These are phyloP conservation scores for Trilocha varians DNA, from an alignment of 2,888 invertebrate genomes.

Conservation along the genomic window DNA sequence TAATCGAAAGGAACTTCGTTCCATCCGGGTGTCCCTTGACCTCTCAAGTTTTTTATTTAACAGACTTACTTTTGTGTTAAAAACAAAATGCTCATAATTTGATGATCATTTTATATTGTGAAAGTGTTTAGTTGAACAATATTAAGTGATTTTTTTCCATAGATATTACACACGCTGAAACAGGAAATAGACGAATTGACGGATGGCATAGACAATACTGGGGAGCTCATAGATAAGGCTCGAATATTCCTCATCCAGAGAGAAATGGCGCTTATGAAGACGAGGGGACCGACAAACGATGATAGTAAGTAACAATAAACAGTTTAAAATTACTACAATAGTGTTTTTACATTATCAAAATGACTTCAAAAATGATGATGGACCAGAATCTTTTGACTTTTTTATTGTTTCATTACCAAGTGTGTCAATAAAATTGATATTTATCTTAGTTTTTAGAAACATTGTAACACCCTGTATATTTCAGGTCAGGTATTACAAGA, in stretches of 20 bases:
- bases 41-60: too few species aligned
- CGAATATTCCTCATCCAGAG: slow-evolving; percentile 84
- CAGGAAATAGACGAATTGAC: slow-evolving; percentile 89
- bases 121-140: neutral
- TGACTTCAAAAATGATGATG: too few species aligned
- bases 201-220: slow-evolving; percentile 70
- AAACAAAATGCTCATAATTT: too few species aligned
- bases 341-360: too few species aligned
- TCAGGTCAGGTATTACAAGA: slow-evolving; percentile 23
- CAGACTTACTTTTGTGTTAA: too few species aligned
- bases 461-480: neutral
- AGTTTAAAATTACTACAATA: too few species aligned
- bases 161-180: slow-evolving; percentile 74
- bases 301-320: slow-evolving; percentile 46
- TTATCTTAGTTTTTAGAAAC: neutral
- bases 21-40: too few species aligned
- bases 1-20: too few species aligned
- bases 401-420: too few species aligned
- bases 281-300: slow-evolving; percentile 59
- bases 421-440: too few species aligned
- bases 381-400: too few species aligned
- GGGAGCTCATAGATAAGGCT: slow-evolving; percentile 82
- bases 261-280: slow-evolving; percentile 82
- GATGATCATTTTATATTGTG: too few species aligned
- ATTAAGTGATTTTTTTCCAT: slow-evolving; percentile 6